These are phyloP conservation scores for Euzophera pinguis DNA, from an alignment of 2,888 invertebrate genomes.

Conservation along the genomic window DNA sequence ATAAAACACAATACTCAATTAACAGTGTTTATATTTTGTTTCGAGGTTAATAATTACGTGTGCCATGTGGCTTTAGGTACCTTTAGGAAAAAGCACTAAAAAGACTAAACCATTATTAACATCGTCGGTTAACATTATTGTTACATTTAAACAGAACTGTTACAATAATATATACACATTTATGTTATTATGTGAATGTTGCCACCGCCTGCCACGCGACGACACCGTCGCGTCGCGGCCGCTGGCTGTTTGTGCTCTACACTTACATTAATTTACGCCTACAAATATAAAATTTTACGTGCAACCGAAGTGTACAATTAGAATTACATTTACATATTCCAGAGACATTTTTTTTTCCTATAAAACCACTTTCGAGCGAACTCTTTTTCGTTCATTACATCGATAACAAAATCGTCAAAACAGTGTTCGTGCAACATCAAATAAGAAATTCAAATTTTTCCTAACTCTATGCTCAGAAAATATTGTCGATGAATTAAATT, in stretches of 20 bases:
- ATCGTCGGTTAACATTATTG: constrained; percentile 57
- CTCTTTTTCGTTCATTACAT: constrained; percentile 5
- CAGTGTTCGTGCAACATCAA: constrained; percentile 9
- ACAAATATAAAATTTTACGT: constrained; percentile 55
- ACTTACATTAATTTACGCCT: constrained; percentile 47
- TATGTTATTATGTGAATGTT: constrained; percentile 26
- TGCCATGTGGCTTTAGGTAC: constrained; percentile 68
- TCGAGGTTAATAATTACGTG: constrained; percentile 74
- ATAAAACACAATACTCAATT: constrained; percentile 55
- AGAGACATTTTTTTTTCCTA: constrained; percentile 14
- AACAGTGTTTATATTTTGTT: constrained; percentile 78
- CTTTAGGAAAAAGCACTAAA: constrained; percentile 68
- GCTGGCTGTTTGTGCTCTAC: constrained; percentile 65
- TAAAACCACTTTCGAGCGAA: constrained; percentile 3
- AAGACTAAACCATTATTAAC: constrained; percentile 68
- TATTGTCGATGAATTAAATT: not conserved
- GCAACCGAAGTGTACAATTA: constrained; percentile 45
- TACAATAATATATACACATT: constrained; percentile 45
- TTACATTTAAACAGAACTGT: constrained; percentile 53
- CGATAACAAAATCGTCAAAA: constrained; percentile 5
- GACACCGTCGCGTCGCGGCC: constrained; percentile 10
- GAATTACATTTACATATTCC: constrained; percentile 27
- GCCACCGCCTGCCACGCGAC: constrained; percentile 15
- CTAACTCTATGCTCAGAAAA: not conserved
- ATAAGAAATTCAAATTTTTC: not conserved